These are phyloP conservation scores for Gymnobelideus leadbeateri DNA, from an alignment of 2,113 vertebrate genomes.

Conservation along the genomic window DNA sequence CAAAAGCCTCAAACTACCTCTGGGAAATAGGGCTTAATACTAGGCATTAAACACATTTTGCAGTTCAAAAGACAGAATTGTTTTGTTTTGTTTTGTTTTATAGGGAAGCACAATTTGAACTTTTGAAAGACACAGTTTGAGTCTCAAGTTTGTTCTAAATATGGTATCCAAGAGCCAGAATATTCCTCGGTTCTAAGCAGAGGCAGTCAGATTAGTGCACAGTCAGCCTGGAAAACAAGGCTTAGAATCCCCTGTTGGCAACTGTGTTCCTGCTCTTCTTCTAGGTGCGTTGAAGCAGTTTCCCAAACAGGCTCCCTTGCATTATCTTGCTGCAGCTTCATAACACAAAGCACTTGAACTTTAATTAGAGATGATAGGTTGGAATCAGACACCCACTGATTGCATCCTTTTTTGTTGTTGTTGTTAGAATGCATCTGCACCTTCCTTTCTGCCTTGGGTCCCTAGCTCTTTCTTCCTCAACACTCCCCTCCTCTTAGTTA, in stretches of 20 bases:
- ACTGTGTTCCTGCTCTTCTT: not conserved
- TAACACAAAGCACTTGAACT: not conserved
- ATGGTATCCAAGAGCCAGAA: not conserved
- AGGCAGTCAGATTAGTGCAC: too few relatives aligned
- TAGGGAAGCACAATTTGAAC: not conserved
- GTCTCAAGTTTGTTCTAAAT: constrained; percentile 7
- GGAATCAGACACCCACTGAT: not conserved
- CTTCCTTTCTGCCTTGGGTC: not conserved
- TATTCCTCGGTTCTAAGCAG: not conserved
- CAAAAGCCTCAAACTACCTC: not conserved
- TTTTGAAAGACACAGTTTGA: not conserved
- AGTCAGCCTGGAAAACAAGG: too few relatives aligned
- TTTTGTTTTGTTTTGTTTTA: not conserved
- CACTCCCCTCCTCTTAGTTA: not conserved
- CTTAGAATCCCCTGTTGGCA: not conserved
- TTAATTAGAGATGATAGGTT: constrained; percentile 3
- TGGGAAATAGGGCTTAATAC: not conserved
- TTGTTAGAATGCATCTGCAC: not conserved
- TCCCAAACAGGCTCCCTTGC: not conserved
- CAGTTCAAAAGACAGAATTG: not conserved
- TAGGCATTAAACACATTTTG: not conserved
- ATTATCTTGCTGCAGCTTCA: not conserved
- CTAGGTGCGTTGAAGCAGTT: not conserved
- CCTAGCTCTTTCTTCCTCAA: not conserved
- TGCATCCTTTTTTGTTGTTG: not conserved